Conservation (phyloP, 1,140 invertebrate species). For the Metaphire vulgaris region DNA sequence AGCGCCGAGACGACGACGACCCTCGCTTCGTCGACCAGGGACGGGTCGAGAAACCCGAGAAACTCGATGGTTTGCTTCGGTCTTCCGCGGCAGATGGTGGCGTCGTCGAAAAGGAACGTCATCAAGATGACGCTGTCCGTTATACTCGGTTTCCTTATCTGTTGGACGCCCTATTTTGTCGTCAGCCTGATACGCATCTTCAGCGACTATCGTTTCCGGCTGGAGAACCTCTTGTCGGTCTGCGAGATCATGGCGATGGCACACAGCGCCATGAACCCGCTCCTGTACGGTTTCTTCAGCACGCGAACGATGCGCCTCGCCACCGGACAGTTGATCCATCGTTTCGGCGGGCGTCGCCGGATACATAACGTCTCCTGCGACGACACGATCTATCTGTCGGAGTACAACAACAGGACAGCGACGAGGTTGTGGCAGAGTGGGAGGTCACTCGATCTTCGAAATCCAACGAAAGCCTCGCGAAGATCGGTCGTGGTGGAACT, state of each 20-base stretch:
- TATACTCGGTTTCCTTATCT: conserved; percentile 52
- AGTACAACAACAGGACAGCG: background rate
- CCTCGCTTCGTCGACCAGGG: background rate
- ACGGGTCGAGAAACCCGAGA: background rate
- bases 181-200: conserved; percentile 42
- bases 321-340: background rate
- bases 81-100: conserved; percentile 38
- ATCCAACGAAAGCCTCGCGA: no score
- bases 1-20: no score
- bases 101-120: conserved; percentile 39
- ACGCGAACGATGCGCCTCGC: background rate
- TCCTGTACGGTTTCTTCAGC: conserved; percentile 46
- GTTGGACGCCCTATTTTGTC: conserved; percentile 53
- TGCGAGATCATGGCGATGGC: conserved; percentile 40
- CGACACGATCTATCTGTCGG: background rate
- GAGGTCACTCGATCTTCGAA: no score
- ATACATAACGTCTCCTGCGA: background rate
- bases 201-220: conserved; percentile 37
- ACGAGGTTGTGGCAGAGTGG: background rate
- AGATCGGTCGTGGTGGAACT: no score
- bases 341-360: background rate
- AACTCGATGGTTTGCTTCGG: conserved; percentile 11
- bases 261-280: conserved; percentile 43
- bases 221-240: conserved; percentile 31
- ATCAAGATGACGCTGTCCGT: conserved; percentile 53